Conservation (phyloP, 92 coral and sea anemone species). For the Paramuricea clavata region DNA sequence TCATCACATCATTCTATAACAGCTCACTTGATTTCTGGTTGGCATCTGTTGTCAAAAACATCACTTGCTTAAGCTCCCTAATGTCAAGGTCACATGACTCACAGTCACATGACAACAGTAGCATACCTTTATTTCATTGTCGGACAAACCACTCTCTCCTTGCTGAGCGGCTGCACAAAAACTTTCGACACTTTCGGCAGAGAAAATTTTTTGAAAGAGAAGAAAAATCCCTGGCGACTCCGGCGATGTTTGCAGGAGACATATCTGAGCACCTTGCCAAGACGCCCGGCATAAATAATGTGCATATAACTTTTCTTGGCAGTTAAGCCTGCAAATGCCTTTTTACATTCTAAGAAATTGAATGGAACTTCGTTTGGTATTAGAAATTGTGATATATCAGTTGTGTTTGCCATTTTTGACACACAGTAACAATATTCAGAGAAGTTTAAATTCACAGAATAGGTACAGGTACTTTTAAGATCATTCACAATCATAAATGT, state of each 20-base stretch:
- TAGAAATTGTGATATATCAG: constrained; percentile 74
- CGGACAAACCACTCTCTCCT: constrained; percentile 74
- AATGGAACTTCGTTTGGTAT: constrained; percentile 82
- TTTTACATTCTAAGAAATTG: constrained; percentile 79
- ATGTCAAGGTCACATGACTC: too few relatives aligned
- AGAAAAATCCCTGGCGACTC: constrained; percentile 95
- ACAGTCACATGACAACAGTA: background rate
- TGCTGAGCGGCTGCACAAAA: constrained; percentile 66
- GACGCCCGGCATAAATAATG: constrained; percentile 87
- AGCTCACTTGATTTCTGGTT: too few relatives aligned
- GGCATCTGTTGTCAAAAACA: too few relatives aligned
- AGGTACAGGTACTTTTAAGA: too few relatives aligned
- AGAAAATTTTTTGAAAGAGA: constrained; percentile 84
- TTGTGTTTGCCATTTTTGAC: constrained; percentile 68
- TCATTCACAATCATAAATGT: constrained; percentile 17
- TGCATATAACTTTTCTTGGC: constrained; percentile 82
- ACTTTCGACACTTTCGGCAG: constrained; percentile 74
- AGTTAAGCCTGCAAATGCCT: constrained; percentile 88
- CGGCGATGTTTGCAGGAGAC: constrained; percentile 93
- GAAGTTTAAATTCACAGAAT: too few relatives aligned
- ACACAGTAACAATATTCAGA: background rate
- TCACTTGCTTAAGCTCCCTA: too few relatives aligned
- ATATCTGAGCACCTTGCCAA: constrained; percentile 94
- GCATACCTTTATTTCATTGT: constrained; percentile 85
- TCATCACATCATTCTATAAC: too few relatives aligned